Evolutionary conservation across 2,888 invertebrate species (phyloP).

Genomic region (Octonoba sinensis): DNA sequence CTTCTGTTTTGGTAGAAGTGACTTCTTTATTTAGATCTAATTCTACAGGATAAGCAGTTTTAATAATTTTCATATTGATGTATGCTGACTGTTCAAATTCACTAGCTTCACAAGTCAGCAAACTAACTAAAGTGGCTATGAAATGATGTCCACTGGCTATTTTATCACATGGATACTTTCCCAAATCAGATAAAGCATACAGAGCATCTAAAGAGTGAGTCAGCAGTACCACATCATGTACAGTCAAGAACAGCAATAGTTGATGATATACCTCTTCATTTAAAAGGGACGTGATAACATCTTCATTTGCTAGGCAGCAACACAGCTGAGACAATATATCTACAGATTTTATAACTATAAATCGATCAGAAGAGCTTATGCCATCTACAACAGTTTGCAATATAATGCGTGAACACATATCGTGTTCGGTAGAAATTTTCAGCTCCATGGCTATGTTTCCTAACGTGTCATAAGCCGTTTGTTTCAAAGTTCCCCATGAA

Average conservation of each 20-base stretch:
- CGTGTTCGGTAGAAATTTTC: conserved; percentile 66
- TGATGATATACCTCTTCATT: conserved; percentile 76
- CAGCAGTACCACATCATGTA: conserved; percentile 95
- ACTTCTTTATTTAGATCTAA: neutral
- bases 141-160: conserved; percentile 88
- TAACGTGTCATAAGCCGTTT: conserved; percentile 91
- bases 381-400: conserved; percentile 84
- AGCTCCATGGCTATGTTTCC: conserved; percentile 92
- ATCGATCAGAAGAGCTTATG: conserved; percentile 81
- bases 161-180: conserved; percentile 87
- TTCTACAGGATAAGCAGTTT: conserved; percentile 76
- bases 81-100: conserved; percentile 96
- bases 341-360: conserved; percentile 87
- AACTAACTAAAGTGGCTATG: conserved; percentile 78
- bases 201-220: conserved; percentile 95
- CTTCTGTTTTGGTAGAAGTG: too few species aligned
- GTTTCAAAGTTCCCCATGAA: conserved; percentile 87
- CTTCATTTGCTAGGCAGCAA: conserved; percentile 87
- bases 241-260: conserved; percentile 78
- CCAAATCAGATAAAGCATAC: conserved; percentile 92
- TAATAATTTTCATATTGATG: conserved; percentile 95
- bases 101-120: conserved; percentile 81
- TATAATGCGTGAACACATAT: conserved; percentile 71
- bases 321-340: conserved; percentile 93
- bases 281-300: conserved; percentile 79